A percentile compares a stretch with the other conserved stretches of the same genome.
Evolutionary conservation across 2,113 vertebrate genomes (phyloP).

Genomic region (Danionella cerebrum): DNA sequence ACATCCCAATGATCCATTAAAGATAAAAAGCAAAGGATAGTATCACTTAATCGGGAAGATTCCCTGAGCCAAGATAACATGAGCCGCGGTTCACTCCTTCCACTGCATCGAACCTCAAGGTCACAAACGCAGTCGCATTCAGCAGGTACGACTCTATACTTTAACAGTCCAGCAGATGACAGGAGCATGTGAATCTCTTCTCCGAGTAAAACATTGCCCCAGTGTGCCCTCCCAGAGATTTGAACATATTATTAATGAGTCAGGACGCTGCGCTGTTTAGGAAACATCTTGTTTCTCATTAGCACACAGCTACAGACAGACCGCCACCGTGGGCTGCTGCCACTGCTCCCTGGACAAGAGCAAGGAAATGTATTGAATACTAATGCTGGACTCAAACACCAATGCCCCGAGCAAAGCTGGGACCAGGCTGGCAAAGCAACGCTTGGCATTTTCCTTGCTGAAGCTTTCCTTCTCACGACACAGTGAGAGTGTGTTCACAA

Average conservation of each 20-base stretch:
- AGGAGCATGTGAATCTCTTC: neutral
- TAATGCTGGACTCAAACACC: constrained; percentile 8
- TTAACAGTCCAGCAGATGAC: neutral
- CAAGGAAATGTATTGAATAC: constrained; percentile 29
- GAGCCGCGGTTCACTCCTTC: neutral
- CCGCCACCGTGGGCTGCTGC: constrained; percentile 29
- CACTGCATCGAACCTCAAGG: constrained; percentile 36
- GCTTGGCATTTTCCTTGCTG: constrained; percentile 14
- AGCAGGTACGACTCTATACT: neutral
- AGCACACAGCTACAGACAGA: constrained; percentile 32
- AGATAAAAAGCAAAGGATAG: no score
- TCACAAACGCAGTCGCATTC: constrained; percentile 29
- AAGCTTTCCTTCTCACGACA: neutral
- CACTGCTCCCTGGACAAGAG: constrained; percentile 23
- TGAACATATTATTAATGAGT: constrained; percentile 31
- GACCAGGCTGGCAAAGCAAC: neutral
- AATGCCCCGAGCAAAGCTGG: constrained; percentile 15
- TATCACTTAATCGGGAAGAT: no score
- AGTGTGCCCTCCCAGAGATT: neutral
- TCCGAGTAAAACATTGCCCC: constrained; percentile 7
- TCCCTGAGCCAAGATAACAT: no score
- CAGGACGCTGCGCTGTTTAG: constrained; percentile 22
- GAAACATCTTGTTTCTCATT: constrained; percentile 46
- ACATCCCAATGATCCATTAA: no score
- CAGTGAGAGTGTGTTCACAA: constrained; percentile 3